phyloP scores from a whole-genome alignment of 1,140 invertebrate genomes.

The Leptinotarsa lineolata region DNA sequence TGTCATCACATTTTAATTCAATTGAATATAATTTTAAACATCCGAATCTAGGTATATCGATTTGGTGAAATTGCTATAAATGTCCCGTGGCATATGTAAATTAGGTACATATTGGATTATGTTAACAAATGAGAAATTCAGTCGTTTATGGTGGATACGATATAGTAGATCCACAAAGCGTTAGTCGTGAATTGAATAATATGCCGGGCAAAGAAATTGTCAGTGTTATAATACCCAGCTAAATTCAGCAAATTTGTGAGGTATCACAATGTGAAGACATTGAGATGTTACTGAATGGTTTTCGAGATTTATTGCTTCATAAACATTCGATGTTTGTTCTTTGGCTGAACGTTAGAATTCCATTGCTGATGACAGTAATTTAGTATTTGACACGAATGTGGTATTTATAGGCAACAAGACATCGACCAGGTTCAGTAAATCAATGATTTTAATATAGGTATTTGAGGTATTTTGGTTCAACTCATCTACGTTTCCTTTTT shows the following conservation, averaged over 20 bases:
- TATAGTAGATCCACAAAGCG: background rate
- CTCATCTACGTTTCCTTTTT: too few relatives aligned
- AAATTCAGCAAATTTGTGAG: background rate
- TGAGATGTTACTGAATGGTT: background rate
- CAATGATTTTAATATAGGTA: too few relatives aligned
- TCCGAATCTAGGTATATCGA: background rate
- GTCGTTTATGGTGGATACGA: background rate
- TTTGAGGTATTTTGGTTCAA: too few relatives aligned
- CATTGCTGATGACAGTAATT: background rate
- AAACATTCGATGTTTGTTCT: too few relatives aligned
- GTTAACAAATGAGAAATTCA: constrained; percentile 4
- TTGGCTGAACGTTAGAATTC: too few relatives aligned
- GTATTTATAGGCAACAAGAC: too few relatives aligned
- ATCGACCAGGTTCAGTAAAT: too few relatives aligned
- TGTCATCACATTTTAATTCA: background rate
- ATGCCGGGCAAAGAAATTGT: background rate
- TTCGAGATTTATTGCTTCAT: background rate
- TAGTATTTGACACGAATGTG: too few relatives aligned
- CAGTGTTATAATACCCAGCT: background rate
- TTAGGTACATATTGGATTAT: constrained; percentile 3
- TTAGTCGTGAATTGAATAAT: background rate
- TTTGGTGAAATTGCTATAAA: background rate
- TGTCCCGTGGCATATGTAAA: background rate
- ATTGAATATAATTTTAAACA: background rate
- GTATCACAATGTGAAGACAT: background rate